Conservation (phyloP, 1,140 invertebrate species). For the Dendroctonus ponderosae region DNA sequence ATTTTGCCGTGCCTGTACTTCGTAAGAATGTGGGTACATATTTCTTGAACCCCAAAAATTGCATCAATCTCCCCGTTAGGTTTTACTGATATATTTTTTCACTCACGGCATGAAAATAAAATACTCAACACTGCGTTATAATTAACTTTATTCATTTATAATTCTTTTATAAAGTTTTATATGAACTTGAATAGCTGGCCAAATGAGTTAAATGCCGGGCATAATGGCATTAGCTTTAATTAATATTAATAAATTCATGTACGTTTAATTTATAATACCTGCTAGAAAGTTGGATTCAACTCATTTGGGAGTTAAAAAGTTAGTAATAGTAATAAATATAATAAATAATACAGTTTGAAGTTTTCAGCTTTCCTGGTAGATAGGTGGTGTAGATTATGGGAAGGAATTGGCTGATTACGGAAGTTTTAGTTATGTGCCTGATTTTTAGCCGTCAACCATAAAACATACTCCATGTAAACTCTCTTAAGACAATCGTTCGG, state of each 20-base stretch:
- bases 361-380: constrained; percentile 26
- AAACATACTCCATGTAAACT: too few relatives aligned
- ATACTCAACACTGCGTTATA: constrained; percentile 46
- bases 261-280: constrained; percentile 40
- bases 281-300: constrained; percentile 42
- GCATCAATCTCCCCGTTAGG: too few relatives aligned
- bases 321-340: constrained; percentile 45
- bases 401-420: not conserved
- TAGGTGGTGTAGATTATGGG: constrained; percentile 4
- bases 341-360: constrained; percentile 39
- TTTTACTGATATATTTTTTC: not conserved
- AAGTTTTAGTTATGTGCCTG: too few relatives aligned
- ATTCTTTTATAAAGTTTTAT: constrained; percentile 53
- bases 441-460: too few relatives aligned
- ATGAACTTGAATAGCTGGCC: constrained; percentile 50
- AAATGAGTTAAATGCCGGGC: constrained; percentile 48
- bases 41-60: too few relatives aligned
- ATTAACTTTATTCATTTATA: constrained; percentile 53
- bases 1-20: too few relatives aligned
- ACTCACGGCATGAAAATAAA: constrained; percentile 14
- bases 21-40: too few relatives aligned
- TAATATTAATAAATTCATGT: constrained; percentile 38
- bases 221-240: constrained; percentile 20
- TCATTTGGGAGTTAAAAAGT: constrained; percentile 42
- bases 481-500: too few relatives aligned